phyloP scores from a whole-genome alignment of 2,888 invertebrate species.

The Caradrina kadenii region DNA sequence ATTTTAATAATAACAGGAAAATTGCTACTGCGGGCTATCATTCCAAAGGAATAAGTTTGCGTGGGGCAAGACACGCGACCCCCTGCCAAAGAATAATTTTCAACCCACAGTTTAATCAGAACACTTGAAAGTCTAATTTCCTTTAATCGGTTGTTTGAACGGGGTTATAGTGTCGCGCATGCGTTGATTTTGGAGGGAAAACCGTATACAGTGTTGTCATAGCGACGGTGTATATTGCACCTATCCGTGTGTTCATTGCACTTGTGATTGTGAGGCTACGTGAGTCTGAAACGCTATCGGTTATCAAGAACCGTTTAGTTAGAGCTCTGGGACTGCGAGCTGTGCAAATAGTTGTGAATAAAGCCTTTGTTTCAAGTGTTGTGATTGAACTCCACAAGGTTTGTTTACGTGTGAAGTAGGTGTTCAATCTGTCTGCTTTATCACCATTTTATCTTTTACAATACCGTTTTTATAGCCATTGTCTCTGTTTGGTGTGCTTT shows the following conservation, averaged over 20 bases:
- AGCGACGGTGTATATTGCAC: slow-evolving; percentile 79
- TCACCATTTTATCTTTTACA: slow-evolving; percentile 43
- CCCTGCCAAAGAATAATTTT: slow-evolving; percentile 56
- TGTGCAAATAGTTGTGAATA: slow-evolving; percentile 70
- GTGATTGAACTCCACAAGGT: slow-evolving; percentile 72
- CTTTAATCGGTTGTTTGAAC: slow-evolving; percentile 45
- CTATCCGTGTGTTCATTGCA: slow-evolving; percentile 68
- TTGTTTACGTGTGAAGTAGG: slow-evolving; percentile 68
- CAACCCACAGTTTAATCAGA: slow-evolving; percentile 43
- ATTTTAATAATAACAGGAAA: slow-evolving; percentile 83
- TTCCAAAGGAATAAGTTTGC: slow-evolving; percentile 74
- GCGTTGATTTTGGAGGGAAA: slow-evolving; percentile 89
- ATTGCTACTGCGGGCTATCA: slow-evolving; percentile 84
- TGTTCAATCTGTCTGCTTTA: slow-evolving; percentile 59
- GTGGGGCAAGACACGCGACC: slow-evolving; percentile 80
- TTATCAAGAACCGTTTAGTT: slow-evolving; percentile 61
- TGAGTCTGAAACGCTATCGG: slow-evolving; percentile 66
- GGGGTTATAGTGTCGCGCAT: slow-evolving; percentile 77
- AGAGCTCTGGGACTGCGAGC: background rate
- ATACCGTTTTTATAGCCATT: slow-evolving; percentile 39
- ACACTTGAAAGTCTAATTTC: slow-evolving; percentile 65
- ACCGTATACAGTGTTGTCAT: slow-evolving; percentile 85
- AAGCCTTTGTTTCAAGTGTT: slow-evolving; percentile 76
- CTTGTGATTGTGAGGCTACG: slow-evolving; percentile 60
- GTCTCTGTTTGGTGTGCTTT: slow-evolving; percentile 47